Base-by-base conservation (phyloP, 2,797 vertebrate species). In the Microcaecilia unicolor region DNA sequence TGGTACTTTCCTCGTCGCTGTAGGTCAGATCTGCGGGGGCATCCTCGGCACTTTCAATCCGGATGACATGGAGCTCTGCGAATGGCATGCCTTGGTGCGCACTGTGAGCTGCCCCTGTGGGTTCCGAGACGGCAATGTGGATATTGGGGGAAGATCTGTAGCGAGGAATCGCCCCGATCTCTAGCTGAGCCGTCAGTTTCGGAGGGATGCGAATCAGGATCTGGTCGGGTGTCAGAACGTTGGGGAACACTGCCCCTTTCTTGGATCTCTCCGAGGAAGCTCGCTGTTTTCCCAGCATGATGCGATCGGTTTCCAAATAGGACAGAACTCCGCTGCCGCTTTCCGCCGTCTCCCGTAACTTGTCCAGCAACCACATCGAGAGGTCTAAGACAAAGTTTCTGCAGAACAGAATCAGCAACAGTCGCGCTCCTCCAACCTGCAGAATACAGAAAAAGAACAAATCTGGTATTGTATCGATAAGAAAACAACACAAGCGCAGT, bases 181-280 rank as follows among this genome's bases (percentile, higher is more conserved):
- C 76, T 28, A 67, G 69, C 26, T 72, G 34, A 26, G 55, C 70
- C 1, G 76, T 67, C 25, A 87, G 74, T 3, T 79, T 78, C 1
- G 86, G 85, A 1, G 89, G 89, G 38, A 93, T 91, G 74, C 80
- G 73, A 90, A 92, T 90, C 86, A 1, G 90, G 44, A 93, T 92
- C 54, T 83, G 76, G 54, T 88, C 83, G 1, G 89, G 89, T 6
- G 89, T 91, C 54, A 91, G 85, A 56, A 93, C 80, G 29, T 91
- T 86, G 9, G 78, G 67, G 37, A 75, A 90, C 3, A 29, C 8
- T 3, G 16, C 2, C 4, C 4, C 10, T 9, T 9, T 15, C 9
- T 4, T 5, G 13, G 14, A 1, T 9, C 9, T 15, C 9, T 4
- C 5, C 13, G 14, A 1, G 7, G 5, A 9, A 12, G 8, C n/a